Evolutionary conservation across 2,888 invertebrate species (phyloP), one percentile per base, ranked within the genome.

Genomic region (Eledone cirrhosa): DNA sequence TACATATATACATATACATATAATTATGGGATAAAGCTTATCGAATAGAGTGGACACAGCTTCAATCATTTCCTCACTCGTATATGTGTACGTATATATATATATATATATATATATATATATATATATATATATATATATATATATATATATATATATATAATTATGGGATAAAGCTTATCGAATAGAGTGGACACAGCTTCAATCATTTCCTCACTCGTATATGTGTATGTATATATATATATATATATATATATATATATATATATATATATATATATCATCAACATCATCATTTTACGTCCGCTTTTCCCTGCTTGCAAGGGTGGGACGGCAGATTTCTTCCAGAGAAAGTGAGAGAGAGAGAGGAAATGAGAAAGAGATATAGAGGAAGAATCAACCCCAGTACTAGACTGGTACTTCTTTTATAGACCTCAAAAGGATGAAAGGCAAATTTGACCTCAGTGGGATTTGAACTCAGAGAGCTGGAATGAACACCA

Each of bases 101-200:
- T n/a, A n/a, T n/a, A n/a, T n/a, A n/a, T 19, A 13, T 8, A 22
- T 63, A 63, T 63, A 22, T 22, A 22, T 63, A 22, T 8, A 22
- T 63, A 63, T 63, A 22, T 63, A 22, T 63, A 63, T 63, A 59
- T 59, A 59, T 59, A 59, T 59, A 59, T 59, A 59, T 59, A 59
- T 11, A 59, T 11, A 2, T 11, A 59, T 3, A 11, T 3, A 2
- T 4, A 4, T 59, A n/a, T 59, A 3, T n/a, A 59, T n/a, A 4
- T 59, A 11, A 2, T 11, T n/a, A n/a, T 3, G 19, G n/a, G n/a
- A n/a, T n/a, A n/a, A n/a, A n/a, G n/a, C n/a, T n/a, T n/a, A n/a
- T n/a, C n/a, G n/a, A n/a, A n/a, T 11, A 3, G 4, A 11, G 4
- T 3, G 59, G 19, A 59, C 3, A 19, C 19, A 3, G 19, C n/a